These are phyloP conservation scores for Podarcis muralis DNA, from an alignment of 2,113 vertebrate genomes.

Conservation along the genomic window DNA sequence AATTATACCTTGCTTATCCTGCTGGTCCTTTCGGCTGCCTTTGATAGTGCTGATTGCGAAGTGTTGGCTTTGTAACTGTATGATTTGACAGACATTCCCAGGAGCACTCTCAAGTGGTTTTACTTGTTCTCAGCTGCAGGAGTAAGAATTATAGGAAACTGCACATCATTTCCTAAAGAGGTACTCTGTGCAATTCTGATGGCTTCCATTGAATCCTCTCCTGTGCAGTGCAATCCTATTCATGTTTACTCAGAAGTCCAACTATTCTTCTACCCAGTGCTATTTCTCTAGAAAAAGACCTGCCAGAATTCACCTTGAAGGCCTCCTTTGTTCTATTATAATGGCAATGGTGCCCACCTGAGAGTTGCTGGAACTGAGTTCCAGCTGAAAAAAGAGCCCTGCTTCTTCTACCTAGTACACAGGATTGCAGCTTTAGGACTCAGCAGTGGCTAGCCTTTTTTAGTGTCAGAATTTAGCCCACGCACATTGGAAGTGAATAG, in stretches of 20 bases:
- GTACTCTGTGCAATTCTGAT: not conserved
- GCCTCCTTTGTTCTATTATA: too few species aligned
- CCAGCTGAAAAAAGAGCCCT: too few species aligned
- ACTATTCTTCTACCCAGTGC: too few species aligned
- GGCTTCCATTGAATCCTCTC: not conserved
- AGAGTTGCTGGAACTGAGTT: too few species aligned
- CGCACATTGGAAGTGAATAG: not conserved
- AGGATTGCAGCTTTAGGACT: not conserved
- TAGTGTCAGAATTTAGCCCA: not conserved
- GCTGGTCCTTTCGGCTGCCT: conserved; percentile 4
- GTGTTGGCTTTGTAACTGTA: not conserved
- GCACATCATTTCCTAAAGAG: not conserved
- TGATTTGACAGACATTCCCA: not conserved
- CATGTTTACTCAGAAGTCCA: not conserved
- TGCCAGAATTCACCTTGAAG: too few species aligned
- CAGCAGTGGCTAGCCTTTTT: not conserved
- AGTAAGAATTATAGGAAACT: not conserved
- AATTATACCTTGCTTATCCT: conserved; percentile 26
- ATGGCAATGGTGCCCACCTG: too few species aligned
- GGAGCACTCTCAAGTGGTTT: not conserved
- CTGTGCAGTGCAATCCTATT: not conserved
- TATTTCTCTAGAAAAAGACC: too few species aligned
- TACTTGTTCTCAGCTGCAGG: not conserved
- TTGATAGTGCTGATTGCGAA: conserved; percentile 17
- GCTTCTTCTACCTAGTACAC: not conserved